These are phyloP conservation scores for Drosophila lini DNA, from an alignment of 1,140 invertebrate species.

Conservation along the genomic window DNA sequence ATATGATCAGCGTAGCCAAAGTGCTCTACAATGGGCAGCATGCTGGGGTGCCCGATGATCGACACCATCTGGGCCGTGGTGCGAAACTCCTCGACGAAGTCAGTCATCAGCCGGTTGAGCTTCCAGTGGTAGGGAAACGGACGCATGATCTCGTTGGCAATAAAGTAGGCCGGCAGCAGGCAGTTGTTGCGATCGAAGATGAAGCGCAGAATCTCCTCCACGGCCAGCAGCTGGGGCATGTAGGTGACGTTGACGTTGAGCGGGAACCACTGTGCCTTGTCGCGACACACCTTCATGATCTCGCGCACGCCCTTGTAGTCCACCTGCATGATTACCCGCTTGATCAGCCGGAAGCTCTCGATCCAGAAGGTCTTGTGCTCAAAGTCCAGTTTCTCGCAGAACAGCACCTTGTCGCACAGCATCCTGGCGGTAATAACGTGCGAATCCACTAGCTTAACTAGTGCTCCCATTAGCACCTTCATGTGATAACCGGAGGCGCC, in stretches of 20 bases:
- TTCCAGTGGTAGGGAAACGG: slow-evolving; percentile 96
- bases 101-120: slow-evolving; percentile 92
- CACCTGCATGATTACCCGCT: slow-evolving; percentile 94
- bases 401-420: slow-evolving; percentile 93
- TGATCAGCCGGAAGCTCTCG: slow-evolving; percentile 93
- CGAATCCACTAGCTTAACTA: slow-evolving; percentile 90
- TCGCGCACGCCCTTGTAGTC: slow-evolving; percentile 97
- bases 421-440: slow-evolving; percentile 86
- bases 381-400: slow-evolving; percentile 91
- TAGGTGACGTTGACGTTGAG: slow-evolving; percentile 90
- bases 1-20: slow-evolving; percentile 94
- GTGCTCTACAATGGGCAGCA: slow-evolving; percentile 97
- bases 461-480: slow-evolving; percentile 89
- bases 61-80: slow-evolving; percentile 97
- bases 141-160: slow-evolving; percentile 97
- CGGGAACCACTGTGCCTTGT: slow-evolving; percentile 93
- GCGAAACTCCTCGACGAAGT: slow-evolving; percentile 96
- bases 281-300: slow-evolving; percentile 96
- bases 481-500: slow-evolving; percentile 89
- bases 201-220: slow-evolving; percentile 92
- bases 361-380: slow-evolving; percentile 94
- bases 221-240: slow-evolving; percentile 91
- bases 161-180: slow-evolving; percentile 96
- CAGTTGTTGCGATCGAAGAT: slow-evolving; percentile 97
- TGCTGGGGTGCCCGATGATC: slow-evolving; percentile 94